Evolutionary conservation across 2,888 invertebrate species (phyloP).

Genomic region (Ophion obscuratus): DNA sequence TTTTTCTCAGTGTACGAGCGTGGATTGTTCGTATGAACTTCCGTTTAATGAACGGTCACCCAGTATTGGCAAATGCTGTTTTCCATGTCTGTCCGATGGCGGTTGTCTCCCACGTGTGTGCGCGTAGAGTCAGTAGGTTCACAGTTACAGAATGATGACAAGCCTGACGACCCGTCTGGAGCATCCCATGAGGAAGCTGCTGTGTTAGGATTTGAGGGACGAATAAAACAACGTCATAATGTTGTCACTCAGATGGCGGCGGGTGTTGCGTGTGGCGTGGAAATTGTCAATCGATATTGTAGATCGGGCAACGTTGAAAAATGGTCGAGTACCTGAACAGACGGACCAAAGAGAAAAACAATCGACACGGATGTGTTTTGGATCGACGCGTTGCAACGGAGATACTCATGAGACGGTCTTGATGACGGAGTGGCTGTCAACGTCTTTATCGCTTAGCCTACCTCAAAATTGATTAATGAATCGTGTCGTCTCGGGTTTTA

Average conservation of each 20-base stretch:
- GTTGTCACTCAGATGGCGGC: not conserved
- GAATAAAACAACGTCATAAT: not conserved
- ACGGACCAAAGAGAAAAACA: not conserved
- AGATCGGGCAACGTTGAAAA: not conserved
- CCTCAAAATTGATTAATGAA: slow-evolving; percentile 42
- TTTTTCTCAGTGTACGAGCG: too few relatives aligned
- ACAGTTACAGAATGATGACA: too few relatives aligned
- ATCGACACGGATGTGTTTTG: slow-evolving; percentile 18
- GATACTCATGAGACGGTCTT: slow-evolving; percentile 15
- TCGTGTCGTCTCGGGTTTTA: slow-evolving; percentile 17
- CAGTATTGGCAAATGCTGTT: too few relatives aligned
- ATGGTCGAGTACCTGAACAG: not conserved
- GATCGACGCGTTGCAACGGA: slow-evolving; percentile 9
- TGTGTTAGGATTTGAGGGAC: not conserved
- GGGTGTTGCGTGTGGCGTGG: too few relatives aligned
- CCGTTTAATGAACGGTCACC: too few relatives aligned
- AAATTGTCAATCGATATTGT: not conserved
- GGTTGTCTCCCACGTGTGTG: too few relatives aligned
- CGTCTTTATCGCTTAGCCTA: slow-evolving; percentile 21
- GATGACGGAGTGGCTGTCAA: slow-evolving; percentile 40
- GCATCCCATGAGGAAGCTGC: not conserved
- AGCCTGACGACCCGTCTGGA: too few relatives aligned
- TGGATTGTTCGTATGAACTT: too few relatives aligned
- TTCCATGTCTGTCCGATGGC: too few relatives aligned
- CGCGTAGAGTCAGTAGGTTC: too few relatives aligned